Evolutionary conservation across 2,113 vertebrate species (phyloP).

Genomic region (Mystacornis crossleyi): DNA sequence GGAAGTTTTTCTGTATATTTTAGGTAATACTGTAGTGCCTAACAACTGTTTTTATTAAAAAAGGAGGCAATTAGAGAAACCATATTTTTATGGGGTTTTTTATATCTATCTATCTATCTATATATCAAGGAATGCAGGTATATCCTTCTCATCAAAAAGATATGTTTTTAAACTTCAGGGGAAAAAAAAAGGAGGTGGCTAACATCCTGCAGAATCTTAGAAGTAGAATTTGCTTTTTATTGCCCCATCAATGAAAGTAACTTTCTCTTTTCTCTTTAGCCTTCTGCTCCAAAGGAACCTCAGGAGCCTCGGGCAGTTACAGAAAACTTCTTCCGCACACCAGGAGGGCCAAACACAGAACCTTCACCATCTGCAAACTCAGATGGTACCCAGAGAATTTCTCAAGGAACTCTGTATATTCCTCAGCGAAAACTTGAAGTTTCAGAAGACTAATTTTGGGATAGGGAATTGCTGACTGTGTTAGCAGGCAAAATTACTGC

Average conservation of each 20-base stretch:
- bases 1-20: not conserved
- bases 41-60: not conserved
- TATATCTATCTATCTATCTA: not conserved
- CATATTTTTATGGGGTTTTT: not conserved
- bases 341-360: slow-evolving; percentile 70
- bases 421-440: slow-evolving; percentile 91
- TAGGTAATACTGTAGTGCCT: not conserved
- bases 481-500: not conserved
- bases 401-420: slow-evolving; percentile 74
- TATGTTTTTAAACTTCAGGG: not conserved
- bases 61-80: not conserved
- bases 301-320: slow-evolving; percentile 75
- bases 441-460: slow-evolving; percentile 75
- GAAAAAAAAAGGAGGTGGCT: rapidly evolving
- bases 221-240: not conserved
- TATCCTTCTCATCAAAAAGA: not conserved
- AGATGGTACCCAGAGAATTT: slow-evolving; percentile 21
- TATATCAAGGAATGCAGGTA: not conserved
- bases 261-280: slow-evolving; percentile 60
- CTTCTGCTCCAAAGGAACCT: slow-evolving; percentile 77
- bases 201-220: not conserved
- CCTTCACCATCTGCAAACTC: slow-evolving; percentile 64
- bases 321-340: slow-evolving; percentile 88
- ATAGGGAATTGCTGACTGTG: not conserved
- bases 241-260: not conserved